Evolutionary conservation across 2,113 vertebrate species (phyloP), one percentile per base, ranked within the genome.

Genomic region (Mobula birostris): DNA sequence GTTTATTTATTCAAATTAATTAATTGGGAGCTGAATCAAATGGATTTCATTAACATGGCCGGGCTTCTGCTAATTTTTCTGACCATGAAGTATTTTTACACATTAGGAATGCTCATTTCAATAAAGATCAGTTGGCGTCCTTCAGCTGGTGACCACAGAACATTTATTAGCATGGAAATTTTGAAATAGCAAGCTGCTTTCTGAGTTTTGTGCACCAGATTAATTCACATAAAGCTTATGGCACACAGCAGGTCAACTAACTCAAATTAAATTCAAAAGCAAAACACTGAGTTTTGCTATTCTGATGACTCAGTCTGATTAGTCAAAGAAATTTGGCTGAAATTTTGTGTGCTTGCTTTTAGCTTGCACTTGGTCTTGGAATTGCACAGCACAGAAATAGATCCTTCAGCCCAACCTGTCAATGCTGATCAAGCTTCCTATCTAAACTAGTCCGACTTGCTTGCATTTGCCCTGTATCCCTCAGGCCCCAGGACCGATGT

Each of bases 41-140:
- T 88, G 56, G 61, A 63, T 63, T 85, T 63, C 7, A 29, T 88
- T 88, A 63, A 88, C 11, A 88, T 8, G 48, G 48, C 48, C 48
- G 48, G 48, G 48, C 58, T 56, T n/a, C 58, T 88, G 83, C 58
- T 88, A 63, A 88, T 88, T 27, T 63, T 63, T 63, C 83, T 15
- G n/a, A 61, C 83, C 61, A n/a, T 63, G 83, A 88, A 88, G 61
- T 88, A 87, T 88, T 88, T n/a, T 88, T 56, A 88, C 11, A 88
- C 29, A 88, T n/a, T 15, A 63, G 58, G 83, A 63, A 63, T n/a
- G 61, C 12, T 61, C n/a, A 88, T 29, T n/a, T 27, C 58, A n/a
- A 58, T 32, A 88, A 63, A 61, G 58, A 88, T 63, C 14, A 63
- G 58, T 63, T 88, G 83, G n/a, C 27, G 29, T 11, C 9, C 12